Base-by-base conservation (phyloP, 2,888 invertebrate genomes). In the Pyrgus malvae region DNA sequence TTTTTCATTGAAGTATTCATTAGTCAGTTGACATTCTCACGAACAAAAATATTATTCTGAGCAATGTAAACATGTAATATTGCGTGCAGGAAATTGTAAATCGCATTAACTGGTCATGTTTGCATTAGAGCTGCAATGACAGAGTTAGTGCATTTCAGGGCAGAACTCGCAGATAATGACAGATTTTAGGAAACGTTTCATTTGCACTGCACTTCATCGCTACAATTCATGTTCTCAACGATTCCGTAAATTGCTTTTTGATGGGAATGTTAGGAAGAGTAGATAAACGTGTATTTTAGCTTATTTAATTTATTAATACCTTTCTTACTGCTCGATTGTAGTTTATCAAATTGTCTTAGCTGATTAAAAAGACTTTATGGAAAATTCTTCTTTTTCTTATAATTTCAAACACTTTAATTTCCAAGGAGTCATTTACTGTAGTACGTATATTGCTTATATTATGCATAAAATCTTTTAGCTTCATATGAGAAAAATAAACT, bases 181-280 rank as follows among this genome's bases (percentile, higher is more conserved):
- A 73, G 74, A 78, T 78, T 80, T 78, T 71, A 77, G 83, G 81
- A 79, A 83, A 79, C 68, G 72, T 78, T 73, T 68, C 72, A 77
- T 78, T 79, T 76, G 60, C n/a, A n/a, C n/a, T n/a, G n/a, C n/a
- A n/a, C 65, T 68, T 69, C 68, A 17, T 42, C 9, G 17, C 53
- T 42, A 19, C 46, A 64, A 69, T 63, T 68, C 64, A 64, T 66
- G 66, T 63, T 68, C 62, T 70, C 69, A 67, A 64, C 68, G 57
- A 72, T 69, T 74, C 72, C 69, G 72, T 73, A 69, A 72, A 61
- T 55, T 37, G 46, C 25, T 48, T 4, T 7, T 44, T 16, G 9
- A 48, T 25, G 9, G 14, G 23, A 35, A 23, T 46, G 23, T 23
- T 17, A 29, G 17, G 19, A 40, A 21, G 16, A n/a, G 11, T n/a